Conservation (phyloP, 2,888 invertebrate species). For the Copidosoma aretas region DNA sequence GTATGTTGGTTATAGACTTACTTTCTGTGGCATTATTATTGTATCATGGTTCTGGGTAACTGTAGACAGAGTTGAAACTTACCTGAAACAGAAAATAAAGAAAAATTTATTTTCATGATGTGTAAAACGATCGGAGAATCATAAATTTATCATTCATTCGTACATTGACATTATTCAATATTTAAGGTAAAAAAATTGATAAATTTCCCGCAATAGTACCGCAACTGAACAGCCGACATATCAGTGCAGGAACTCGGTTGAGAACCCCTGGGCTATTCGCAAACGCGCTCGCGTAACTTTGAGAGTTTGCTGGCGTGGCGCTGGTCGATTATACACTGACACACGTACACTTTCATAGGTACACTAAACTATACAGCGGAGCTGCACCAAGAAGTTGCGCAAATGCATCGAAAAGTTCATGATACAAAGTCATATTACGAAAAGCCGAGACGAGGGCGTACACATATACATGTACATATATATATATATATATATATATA, state of each 20-base stretch:
- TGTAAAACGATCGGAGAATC: no score
- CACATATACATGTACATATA: background rate
- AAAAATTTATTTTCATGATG: no score
- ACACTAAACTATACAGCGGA: conserved; percentile 22
- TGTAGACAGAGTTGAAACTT: no score
- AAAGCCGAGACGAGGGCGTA: conserved; percentile 35
- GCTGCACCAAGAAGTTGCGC: conserved; percentile 53
- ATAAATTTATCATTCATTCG: no score
- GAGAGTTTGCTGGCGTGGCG: background rate
- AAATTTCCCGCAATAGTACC: no score
- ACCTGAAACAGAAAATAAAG: no score
- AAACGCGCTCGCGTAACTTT: background rate
- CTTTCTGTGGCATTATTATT: no score
- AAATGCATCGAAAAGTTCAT: conserved; percentile 61
- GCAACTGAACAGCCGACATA: conserved; percentile 16
- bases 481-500: no score
- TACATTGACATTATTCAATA: no score
- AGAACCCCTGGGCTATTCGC: conserved; percentile 16
- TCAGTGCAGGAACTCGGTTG: conserved; percentile 9
- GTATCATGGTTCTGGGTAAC: no score
- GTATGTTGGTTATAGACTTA: no score
- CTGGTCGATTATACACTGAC: background rate
- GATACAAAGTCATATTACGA: conserved; percentile 62
- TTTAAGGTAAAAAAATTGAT: no score
- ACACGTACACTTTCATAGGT: background rate